These are phyloP conservation scores for Orchesellides sinensis DNA, from an alignment of 2,888 invertebrate genomes.

Conservation along the genomic window DNA sequence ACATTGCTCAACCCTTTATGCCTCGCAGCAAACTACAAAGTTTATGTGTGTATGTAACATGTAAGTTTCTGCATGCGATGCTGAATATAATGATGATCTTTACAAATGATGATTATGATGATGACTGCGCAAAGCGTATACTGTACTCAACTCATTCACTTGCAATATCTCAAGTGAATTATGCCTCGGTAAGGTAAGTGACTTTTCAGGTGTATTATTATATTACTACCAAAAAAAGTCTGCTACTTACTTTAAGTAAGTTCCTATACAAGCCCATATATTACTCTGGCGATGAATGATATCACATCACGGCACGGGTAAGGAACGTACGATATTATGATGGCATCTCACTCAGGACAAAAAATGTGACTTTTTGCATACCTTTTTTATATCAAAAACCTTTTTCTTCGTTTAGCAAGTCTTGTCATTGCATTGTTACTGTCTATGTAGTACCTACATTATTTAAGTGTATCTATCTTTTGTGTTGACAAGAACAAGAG, in stretches of 20 bases:
- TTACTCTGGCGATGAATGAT: not conserved
- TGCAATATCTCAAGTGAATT: slow-evolving; percentile 10
- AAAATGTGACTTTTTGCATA: not conserved
- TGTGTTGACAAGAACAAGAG: too few species aligned
- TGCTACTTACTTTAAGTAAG: not conserved
- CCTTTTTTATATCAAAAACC: not conserved
- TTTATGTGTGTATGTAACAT: too few species aligned
- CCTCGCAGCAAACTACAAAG: too few species aligned
- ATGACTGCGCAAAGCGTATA: not conserved
- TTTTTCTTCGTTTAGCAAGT: not conserved
- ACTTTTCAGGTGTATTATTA: not conserved
- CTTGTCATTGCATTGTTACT: not conserved
- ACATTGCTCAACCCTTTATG: too few species aligned
- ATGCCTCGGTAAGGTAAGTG: slow-evolving; percentile 17
- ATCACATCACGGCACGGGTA: not conserved
- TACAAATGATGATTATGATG: not conserved
- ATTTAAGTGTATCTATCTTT: slow-evolving; percentile 1
- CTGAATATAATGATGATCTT: not conserved
- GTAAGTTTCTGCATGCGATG: not conserved
- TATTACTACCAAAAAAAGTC: not conserved
- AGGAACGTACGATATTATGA: not conserved
- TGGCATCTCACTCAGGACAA: not conserved
- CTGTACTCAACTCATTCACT: not conserved
- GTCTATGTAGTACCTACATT: not conserved
- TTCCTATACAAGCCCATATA: not conserved